Evolutionary conservation across 2,888 invertebrate species (phyloP).

Genomic region (Cinara cedri): DNA sequence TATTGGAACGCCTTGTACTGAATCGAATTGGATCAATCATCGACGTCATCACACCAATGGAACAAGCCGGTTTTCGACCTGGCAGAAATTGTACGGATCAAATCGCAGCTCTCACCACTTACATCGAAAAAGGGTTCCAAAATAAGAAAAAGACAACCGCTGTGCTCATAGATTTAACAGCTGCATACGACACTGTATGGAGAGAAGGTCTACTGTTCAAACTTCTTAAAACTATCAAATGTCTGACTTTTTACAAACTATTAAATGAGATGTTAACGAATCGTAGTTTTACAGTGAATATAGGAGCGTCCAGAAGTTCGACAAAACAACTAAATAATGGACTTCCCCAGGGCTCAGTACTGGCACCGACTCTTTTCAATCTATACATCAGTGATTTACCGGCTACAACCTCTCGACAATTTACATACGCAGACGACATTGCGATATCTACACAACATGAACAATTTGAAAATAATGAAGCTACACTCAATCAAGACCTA

Average conservation of each 20-base stretch:
- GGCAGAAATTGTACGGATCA: constrained; percentile 22
- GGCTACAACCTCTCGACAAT: constrained; percentile 15
- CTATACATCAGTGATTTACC: constrained; percentile 26
- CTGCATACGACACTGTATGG: constrained; percentile 32
- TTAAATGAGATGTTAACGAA: constrained; percentile 26
- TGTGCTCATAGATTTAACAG: constrained; percentile 22
- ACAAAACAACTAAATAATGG: constrained; percentile 25
- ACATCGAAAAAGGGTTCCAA: constrained; percentile 23
- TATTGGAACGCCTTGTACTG: constrained; percentile 11
- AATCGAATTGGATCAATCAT: constrained; percentile 11
- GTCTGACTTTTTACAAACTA: constrained; percentile 17
- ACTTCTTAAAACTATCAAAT: constrained; percentile 26
- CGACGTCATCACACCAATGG: constrained; percentile 20
- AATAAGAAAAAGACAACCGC: constrained; percentile 11
- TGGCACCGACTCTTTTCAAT: constrained; percentile 31
- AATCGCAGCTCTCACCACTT: constrained; percentile 19
- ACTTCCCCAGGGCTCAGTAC: too few relatives aligned
- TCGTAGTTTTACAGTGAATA: constrained; percentile 22
- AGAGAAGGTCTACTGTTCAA: constrained; percentile 26
- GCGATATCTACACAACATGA: constrained; percentile 21
- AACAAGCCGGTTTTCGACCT: constrained; percentile 21
- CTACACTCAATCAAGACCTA: constrained; percentile 26
- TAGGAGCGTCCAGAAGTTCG: constrained; percentile 23
- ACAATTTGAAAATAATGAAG: constrained; percentile 39
- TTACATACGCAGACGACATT: constrained; percentile 15